Evolutionary conservation across 2,888 invertebrate genomes (phyloP).

Genomic region (Yponomeuta plumbellus): DNA sequence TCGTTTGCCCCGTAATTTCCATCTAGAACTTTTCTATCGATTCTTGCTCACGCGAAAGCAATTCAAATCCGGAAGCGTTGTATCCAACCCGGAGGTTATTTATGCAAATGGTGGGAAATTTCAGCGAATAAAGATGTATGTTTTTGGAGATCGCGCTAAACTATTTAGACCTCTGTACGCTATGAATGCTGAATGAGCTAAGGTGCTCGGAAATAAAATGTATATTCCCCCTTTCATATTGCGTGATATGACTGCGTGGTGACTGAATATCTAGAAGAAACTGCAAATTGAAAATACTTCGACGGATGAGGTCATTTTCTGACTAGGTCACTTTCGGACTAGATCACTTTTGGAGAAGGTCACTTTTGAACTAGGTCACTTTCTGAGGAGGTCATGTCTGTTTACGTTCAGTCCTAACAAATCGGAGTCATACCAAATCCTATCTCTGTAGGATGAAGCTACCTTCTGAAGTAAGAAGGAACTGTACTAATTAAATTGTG

Average conservation of each 20-base stretch:
- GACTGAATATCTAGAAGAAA: constrained; percentile 6
- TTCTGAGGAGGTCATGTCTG: too few species aligned
- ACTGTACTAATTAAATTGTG: too few species aligned
- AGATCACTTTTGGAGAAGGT: too few species aligned
- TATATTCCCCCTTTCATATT: constrained; percentile 34
- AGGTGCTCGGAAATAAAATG: constrained; percentile 39
- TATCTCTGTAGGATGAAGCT: too few species aligned
- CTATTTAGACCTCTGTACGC: constrained; percentile 42
- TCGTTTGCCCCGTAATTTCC: background rate
- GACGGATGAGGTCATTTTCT: too few species aligned
- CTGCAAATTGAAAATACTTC: constrained; percentile 81
- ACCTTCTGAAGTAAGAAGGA: too few species aligned
- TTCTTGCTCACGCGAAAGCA: background rate
- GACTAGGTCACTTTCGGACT: too few species aligned
- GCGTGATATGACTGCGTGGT: constrained; percentile 35
- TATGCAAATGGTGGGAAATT: background rate
- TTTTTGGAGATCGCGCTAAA: constrained; percentile 23
- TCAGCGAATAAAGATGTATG: constrained; percentile 2
- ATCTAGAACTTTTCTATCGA: background rate
- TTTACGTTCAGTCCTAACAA: too few species aligned
- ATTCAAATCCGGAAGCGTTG: background rate
- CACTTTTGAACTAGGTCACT: too few species aligned
- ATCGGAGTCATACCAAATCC: too few species aligned
- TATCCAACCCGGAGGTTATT: background rate
- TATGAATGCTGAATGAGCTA: constrained; percentile 48